Conservation (phyloP, 2,888 invertebrate species). For the Heliothis peltigera region DNA sequence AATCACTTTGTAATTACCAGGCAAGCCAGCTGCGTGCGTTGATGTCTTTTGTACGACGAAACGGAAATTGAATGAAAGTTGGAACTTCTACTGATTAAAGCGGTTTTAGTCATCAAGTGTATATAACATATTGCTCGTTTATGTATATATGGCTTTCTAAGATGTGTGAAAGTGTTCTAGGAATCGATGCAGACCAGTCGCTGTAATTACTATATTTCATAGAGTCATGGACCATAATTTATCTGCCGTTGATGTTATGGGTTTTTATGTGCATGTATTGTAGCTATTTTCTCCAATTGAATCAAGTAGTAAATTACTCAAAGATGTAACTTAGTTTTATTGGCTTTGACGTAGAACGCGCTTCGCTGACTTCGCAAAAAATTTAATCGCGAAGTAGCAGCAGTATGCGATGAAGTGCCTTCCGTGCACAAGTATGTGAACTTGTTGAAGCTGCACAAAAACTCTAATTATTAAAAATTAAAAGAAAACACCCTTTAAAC, state of each 20-base stretch:
- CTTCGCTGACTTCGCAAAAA: background rate
- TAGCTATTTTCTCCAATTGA: constrained; percentile 4
- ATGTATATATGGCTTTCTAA: constrained; percentile 33
- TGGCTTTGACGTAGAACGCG: background rate
- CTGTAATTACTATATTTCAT: constrained; percentile 30
- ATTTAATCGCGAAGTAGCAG: too few species aligned
- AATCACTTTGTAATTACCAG: background rate
- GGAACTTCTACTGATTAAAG: constrained; percentile 11
- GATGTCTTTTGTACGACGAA: constrained; percentile 62
- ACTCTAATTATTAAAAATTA: background rate
- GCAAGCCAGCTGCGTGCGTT: constrained; percentile 50
- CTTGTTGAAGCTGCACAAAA: background rate
- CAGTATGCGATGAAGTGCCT: background rate
- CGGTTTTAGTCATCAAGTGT: constrained; percentile 2
- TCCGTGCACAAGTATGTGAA: background rate
- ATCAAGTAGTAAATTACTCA: background rate
- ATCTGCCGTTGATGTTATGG: constrained; percentile 3
- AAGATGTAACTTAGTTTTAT: background rate
- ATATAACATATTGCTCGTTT: constrained; percentile 16
- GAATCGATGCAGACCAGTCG: constrained; percentile 27
- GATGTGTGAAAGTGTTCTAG: constrained; percentile 34
- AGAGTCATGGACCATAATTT: constrained; percentile 27
- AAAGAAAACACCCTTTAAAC: background rate
- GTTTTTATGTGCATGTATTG: constrained; percentile 9
- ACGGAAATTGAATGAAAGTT: constrained; percentile 38